A percentile compares a stretch with the other conserved stretches of the same genome.
phyloP scores from a whole-genome alignment of 2,888 invertebrate species.

The Pachliopta kotzebuea region DNA sequence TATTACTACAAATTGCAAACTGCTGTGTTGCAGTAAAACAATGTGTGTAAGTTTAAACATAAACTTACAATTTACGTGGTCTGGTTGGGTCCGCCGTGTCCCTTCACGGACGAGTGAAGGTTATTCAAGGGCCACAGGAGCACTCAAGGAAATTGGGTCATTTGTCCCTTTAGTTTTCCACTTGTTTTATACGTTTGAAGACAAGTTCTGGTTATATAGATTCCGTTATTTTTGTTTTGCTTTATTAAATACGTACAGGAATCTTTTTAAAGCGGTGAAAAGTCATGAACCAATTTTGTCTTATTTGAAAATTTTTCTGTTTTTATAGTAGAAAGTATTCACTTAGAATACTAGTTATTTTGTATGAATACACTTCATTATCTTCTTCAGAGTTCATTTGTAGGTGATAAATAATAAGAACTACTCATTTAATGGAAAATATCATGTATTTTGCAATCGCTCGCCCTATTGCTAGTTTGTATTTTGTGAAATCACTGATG shows the following conservation, averaged over 20 bases:
- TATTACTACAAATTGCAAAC: background rate
- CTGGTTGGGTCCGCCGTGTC: constrained; percentile 33
- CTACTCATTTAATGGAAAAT: too few relatives aligned
- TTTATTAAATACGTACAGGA: background rate
- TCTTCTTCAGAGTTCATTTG: too few relatives aligned
- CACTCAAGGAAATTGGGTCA: constrained; percentile 76
- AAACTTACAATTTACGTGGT: constrained; percentile 23
- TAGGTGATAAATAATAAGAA: too few relatives aligned
- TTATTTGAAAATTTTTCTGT: too few relatives aligned
- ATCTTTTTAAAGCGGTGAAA: background rate
- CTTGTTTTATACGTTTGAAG: constrained; percentile 37
- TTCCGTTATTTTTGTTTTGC: constrained; percentile 32
- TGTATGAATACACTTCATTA: too few relatives aligned
- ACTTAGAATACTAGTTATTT: too few relatives aligned
- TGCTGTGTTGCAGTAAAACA: background rate
- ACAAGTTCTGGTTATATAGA: constrained; percentile 36
- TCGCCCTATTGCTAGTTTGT: too few relatives aligned
- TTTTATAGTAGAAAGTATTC: too few relatives aligned
- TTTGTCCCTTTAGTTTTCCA: constrained; percentile 62
- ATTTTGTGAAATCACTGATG: too few relatives aligned
- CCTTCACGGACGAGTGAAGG: constrained; percentile 64
- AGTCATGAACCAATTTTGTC: too few relatives aligned
- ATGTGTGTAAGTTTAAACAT: background rate
- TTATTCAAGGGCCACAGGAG: constrained; percentile 48
- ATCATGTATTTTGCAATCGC: too few relatives aligned